These are phyloP conservation scores for Lepidothrix coronata DNA, from an alignment of 2,113 vertebrate genomes.

Conservation along the genomic window DNA sequence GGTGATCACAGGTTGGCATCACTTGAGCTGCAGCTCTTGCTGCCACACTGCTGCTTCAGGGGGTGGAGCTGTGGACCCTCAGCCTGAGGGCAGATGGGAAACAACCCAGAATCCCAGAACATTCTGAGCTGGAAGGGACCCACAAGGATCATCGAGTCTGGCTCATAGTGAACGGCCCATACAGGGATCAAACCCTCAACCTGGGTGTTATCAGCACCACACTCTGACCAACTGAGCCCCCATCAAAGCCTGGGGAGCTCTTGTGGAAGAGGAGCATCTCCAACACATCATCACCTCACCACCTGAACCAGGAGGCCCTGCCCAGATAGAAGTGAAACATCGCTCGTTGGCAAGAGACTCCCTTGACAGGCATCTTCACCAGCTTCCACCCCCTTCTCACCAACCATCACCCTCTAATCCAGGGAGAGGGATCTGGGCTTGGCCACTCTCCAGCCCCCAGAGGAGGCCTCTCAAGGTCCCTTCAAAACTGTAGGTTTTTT, in stretches of 20 bases:
- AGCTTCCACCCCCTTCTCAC: neutral
- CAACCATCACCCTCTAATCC: neutral
- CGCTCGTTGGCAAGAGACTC: fast-evolving
- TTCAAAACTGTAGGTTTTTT: neutral
- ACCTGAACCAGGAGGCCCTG: neutral
- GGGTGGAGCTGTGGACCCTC: neutral
- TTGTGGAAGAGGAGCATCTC: neutral
- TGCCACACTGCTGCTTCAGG: neutral
- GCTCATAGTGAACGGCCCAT: neutral
- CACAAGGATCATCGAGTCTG: neutral
- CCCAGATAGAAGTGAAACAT: neutral
- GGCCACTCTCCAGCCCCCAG: neutral
- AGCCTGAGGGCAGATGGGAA: neutral
- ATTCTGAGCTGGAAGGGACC: neutral
- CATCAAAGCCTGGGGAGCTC: neutral
- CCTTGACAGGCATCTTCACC: neutral
- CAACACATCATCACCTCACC: fast-evolving
- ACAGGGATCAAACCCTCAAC: neutral
- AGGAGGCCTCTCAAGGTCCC: neutral
- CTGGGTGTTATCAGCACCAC: neutral
- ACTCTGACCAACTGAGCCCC: neutral
- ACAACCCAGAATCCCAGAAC: neutral
- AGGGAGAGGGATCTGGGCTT: neutral
- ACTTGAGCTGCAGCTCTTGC: fast-evolving
- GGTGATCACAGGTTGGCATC: neutral